These are phyloP conservation scores for Acanthochromis polyacanthus DNA, from an alignment of 2,113 vertebrate species.

Conservation along the genomic window DNA sequence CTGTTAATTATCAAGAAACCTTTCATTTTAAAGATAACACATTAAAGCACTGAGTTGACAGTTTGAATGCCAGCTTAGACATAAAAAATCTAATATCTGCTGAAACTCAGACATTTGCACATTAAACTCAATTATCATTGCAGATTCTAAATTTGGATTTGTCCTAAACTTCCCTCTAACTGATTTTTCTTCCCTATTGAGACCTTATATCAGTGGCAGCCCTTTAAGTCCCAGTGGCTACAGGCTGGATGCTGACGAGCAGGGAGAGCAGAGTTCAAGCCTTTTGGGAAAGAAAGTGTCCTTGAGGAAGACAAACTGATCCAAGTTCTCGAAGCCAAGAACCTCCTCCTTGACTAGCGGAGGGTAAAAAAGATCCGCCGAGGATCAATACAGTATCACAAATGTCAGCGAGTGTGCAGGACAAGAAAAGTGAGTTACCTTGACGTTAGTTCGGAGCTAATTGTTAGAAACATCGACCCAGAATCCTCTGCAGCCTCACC, in stretches of 20 bases:
- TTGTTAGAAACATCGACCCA: neutral
- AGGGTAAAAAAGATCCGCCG: neutral
- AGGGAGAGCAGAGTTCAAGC: constrained; percentile 1
- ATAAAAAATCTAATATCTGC: no score
- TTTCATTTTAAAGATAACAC: no score
- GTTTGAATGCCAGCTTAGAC: no score
- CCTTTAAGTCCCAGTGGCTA: no score
- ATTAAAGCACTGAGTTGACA: no score
- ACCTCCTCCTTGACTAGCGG: neutral
- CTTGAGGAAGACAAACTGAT: constrained; percentile 5
- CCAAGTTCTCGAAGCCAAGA: neutral
- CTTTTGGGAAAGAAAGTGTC: neutral
- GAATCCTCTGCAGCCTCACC: neutral
- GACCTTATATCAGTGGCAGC: neutral
- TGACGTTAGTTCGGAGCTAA: neutral
- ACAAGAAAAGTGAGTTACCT: neutral
- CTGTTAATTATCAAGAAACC: no score
- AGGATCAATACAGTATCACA: neutral
- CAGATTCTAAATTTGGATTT: no score
- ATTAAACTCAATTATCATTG: no score
- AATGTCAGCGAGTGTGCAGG: neutral
- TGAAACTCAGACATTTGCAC: no score
- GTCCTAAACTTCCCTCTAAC: no score
- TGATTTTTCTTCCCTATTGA: no score
- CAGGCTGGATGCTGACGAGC: neutral